A percentile compares a stretch with the other conserved stretches of the same genome.
These are phyloP conservation scores for Pissodes strobi DNA, from an alignment of 1,140 invertebrate genomes.

Conservation along the genomic window DNA sequence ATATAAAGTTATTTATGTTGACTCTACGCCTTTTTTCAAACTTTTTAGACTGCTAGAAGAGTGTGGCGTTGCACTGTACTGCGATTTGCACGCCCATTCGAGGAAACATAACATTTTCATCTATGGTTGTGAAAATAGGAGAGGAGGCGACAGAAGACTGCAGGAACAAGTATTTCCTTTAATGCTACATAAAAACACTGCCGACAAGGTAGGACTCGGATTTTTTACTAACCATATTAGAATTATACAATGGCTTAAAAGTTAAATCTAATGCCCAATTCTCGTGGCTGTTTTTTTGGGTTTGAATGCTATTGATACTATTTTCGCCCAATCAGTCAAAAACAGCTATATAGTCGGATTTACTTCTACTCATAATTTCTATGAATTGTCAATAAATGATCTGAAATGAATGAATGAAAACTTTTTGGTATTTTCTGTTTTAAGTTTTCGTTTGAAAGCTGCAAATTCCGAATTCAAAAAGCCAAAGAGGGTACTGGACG, in stretches of 20 bases:
- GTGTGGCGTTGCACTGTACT: constrained; percentile 90
- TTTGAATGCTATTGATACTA: no score
- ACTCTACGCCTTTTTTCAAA: no score
- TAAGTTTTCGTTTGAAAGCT: constrained; percentile 91
- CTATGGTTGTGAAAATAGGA: constrained; percentile 91
- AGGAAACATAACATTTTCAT: constrained; percentile 93
- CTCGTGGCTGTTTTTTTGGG: no score
- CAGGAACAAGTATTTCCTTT: constrained; percentile 90
- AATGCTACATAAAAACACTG: constrained; percentile 87
- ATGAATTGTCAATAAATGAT: no score
- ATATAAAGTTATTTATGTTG: not conserved
- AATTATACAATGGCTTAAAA: not conserved
- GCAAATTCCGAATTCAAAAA: constrained; percentile 90
- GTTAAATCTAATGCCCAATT: constrained; percentile 13
- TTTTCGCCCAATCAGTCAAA: no score
- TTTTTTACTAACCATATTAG: constrained; percentile 6
- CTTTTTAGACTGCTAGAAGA: constrained; percentile 79
- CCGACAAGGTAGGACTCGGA: constrained; percentile 82
- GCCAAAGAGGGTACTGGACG: constrained; percentile 92
- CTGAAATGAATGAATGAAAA: no score
- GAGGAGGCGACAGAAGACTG: constrained; percentile 74
- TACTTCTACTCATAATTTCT: no score
- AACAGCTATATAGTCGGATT: no score
- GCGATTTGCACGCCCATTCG: constrained; percentile 95
- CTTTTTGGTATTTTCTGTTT: no score